Base-by-base conservation (phyloP, 2,113 vertebrate species). In the Hyla sarda region DNA sequence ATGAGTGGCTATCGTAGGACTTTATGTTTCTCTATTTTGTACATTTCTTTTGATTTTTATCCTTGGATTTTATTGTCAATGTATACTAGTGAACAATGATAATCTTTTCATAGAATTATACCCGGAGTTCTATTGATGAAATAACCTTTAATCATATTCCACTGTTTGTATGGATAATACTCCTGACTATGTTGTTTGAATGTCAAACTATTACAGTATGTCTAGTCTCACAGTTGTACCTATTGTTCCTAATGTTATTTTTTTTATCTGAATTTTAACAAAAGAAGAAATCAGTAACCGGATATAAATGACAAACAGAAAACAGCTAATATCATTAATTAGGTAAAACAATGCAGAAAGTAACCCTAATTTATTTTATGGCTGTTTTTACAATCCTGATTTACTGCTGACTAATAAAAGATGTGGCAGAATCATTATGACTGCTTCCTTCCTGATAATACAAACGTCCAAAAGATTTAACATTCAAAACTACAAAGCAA, bases 401-500 rank as follows among this genome's bases (percentile, higher is more conserved):
- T 84, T 84, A 75, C 72, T 62, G 25, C 17, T 23, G 25, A 47
- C 71, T 62, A 84, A 84, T 84, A 84, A 58, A 84, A 76, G 74
- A 62, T 79, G 72, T 62, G 72, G 41, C n/a, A 84, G 74, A 76
- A 84, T 76, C 72, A 65, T 75, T 84, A 76, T 23, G 32, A 84
- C 52, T 48, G 34, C 54, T 23, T 75, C 34, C 60, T 84, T 75
- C 32, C 32, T 62, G 54, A n/a, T 56, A 60, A 58, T 72, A 75
- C 72, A 37, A 48, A 45, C 62, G 72, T 76, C 82, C 69, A 83
- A 30, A 62, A 76, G 82, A 84, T 76, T 84, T 84, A 84, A 76
- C 82, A 84, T 56, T 16, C 23, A 23, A 84, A 62, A 76, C 72
- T 75, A 74, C 69, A 76, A 73, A 76, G 82, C 8, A 83, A 54